These are phyloP conservation scores for Alligator mississippiensis DNA, from an alignment of 2,113 vertebrate genomes.

Conservation along the genomic window DNA sequence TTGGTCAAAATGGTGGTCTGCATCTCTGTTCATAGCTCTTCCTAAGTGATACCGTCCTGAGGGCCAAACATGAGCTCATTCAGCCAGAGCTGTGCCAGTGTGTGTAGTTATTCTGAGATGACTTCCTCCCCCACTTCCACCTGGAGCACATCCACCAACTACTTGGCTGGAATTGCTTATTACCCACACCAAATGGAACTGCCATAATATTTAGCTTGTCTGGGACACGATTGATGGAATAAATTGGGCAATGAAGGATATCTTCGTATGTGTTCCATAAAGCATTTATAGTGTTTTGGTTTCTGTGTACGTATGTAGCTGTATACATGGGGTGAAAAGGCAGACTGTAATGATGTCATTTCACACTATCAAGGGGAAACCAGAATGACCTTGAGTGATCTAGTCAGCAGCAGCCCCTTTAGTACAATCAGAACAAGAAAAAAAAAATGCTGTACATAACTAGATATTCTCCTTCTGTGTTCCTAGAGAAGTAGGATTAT, in stretches of 20 bases:
- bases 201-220: background rate
- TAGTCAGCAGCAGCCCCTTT: too few relatives aligned
- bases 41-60: background rate
- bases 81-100: background rate
- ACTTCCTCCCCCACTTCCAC: background rate
- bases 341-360: background rate
- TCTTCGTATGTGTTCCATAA: background rate
- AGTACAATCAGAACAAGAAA: background rate
- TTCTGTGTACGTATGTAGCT: rapidly evolving
- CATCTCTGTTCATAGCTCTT: background rate
- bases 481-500: background rate
- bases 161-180: too few relatives aligned
- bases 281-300: background rate
- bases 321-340: background rate
- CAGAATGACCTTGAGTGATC: background rate
- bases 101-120: background rate
- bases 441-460: background rate
- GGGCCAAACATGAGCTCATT: background rate
- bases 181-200: too few relatives aligned
- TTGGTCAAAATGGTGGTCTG: background rate
- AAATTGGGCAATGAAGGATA: background rate
- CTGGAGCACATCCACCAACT: too few relatives aligned
- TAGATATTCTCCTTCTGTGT: background rate
- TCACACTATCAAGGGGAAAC: too few relatives aligned
- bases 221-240: too few relatives aligned